Conservation (phyloP, 1,140 invertebrate species). For the Oryzaephilus surinamensis region DNA sequence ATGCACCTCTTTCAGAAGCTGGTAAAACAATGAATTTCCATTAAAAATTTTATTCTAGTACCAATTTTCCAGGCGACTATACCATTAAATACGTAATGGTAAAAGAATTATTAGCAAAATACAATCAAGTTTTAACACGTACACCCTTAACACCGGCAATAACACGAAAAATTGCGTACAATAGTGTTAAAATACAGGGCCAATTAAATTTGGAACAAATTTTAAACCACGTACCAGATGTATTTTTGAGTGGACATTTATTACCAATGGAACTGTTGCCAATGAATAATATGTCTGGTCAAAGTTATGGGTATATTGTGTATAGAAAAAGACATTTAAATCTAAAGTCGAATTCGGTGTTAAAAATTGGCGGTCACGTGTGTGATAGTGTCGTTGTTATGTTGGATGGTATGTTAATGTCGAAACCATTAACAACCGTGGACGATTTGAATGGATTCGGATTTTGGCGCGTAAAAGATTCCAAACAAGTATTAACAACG, state of each 20-base stretch:
- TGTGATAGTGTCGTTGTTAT: constrained; percentile 41
- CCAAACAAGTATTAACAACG: constrained; percentile 17
- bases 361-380: constrained; percentile 37
- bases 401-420: constrained; percentile 32
- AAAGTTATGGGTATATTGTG: constrained; percentile 46
- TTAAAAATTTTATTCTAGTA: no score
- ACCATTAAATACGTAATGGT: constrained; percentile 35
- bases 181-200: constrained; percentile 16
- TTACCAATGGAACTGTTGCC: constrained; percentile 43
- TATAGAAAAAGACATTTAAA: constrained; percentile 34
- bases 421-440: constrained; percentile 21
- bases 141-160: constrained; percentile 27
- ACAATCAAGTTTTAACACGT: constrained; percentile 33
- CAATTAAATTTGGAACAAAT: constrained; percentile 28
- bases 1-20: constrained; percentile 39
- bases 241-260: constrained; percentile 13
- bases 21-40: no score
- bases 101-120: constrained; percentile 28
- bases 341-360: constrained; percentile 15
- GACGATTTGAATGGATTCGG: constrained; percentile 36
- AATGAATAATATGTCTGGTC: constrained; percentile 41
- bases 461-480: constrained; percentile 38
- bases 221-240: constrained; percentile 18
- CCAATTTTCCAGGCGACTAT: no score
- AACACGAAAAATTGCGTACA: constrained; percentile 27